phyloP scores from a whole-genome alignment of 1,140 invertebrate genomes.

The Lepidurus apus region DNA sequence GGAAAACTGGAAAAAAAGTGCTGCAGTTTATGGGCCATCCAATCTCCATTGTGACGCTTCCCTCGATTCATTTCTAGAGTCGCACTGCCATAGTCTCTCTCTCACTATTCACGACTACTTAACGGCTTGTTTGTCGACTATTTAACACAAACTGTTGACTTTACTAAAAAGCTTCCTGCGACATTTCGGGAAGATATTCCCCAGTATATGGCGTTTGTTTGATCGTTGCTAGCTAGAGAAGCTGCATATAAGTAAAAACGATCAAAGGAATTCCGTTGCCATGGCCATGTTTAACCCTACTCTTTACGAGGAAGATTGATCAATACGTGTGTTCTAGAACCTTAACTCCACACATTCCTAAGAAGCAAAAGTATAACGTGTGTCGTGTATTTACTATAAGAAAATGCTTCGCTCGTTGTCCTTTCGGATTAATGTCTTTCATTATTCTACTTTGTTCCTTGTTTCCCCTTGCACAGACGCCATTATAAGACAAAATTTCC shows the following conservation, averaged over 20 bases:
- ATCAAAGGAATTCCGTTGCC: not conserved
- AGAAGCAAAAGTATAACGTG: too few species aligned
- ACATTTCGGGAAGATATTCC: not conserved
- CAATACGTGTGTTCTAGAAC: not conserved
- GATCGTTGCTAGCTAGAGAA: not conserved
- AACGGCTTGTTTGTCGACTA: not conserved
- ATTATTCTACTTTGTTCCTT: too few species aligned
- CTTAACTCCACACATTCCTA: not conserved
- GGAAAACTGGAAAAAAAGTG: conserved; percentile 30
- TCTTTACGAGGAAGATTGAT: not conserved
- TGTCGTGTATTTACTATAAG: too few species aligned
- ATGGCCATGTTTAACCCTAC: not conserved
- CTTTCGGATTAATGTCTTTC: not conserved
- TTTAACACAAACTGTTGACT: not conserved
- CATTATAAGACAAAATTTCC: too few species aligned
- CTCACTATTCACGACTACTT: not conserved
- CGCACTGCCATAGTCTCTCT: not conserved
- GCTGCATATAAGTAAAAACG: not conserved
- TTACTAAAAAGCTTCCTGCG: not conserved
- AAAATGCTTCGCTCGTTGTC: not conserved
- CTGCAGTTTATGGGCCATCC: conserved; percentile 15
- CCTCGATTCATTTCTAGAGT: not conserved
- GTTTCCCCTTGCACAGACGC: too few species aligned
- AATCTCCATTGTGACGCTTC: not conserved
- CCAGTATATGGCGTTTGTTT: not conserved